Conservation (phyloP, 53 echinoderm and acorn worm genomes). For the Echinarachnius parma region DNA sequence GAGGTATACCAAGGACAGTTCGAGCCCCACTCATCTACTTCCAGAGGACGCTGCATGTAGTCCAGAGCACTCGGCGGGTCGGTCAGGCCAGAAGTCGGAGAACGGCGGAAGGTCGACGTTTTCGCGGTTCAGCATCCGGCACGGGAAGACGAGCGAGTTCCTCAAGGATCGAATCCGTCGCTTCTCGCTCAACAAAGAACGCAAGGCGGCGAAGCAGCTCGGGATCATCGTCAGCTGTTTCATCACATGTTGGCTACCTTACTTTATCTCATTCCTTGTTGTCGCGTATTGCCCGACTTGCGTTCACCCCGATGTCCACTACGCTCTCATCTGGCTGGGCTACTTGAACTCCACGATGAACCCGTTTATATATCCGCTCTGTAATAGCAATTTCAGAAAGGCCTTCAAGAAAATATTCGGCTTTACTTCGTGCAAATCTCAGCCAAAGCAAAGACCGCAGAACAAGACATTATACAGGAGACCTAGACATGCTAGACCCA, state of each 20-base stretch:
- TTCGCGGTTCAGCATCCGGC: conserved; percentile 72
- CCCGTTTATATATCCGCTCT: conserved; percentile 91
- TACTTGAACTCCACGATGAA: conserved; percentile 94
- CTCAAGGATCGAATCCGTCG: conserved; percentile 63
- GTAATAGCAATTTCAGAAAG: conserved; percentile 89
- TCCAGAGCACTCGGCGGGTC: background rate
- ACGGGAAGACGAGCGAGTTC: conserved; percentile 69
- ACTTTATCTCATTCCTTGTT: conserved; percentile 88
- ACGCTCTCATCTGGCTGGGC: conserved; percentile 85
- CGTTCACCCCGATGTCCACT: conserved; percentile 61
- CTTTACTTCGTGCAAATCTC: conserved; percentile 34
- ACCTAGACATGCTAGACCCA: no score
- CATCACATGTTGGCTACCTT: conserved; percentile 88
- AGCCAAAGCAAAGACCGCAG: background rate
- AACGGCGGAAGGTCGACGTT: conserved; percentile 58
- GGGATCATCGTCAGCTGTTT: conserved; percentile 95
- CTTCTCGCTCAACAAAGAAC: conserved; percentile 82
- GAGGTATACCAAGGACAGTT: conserved; percentile 22
- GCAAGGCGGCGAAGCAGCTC: conserved; percentile 88
- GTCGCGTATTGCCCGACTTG: conserved; percentile 72
- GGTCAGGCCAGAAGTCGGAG: background rate
- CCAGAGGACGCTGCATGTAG: background rate
- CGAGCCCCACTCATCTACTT: conserved; percentile 36
- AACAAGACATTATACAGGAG: conserved; percentile 21
- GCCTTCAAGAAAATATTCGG: conserved; percentile 81